These are phyloP conservation scores for Drosophila orena DNA, from an alignment of 1,140 invertebrate genomes.

Conservation along the genomic window DNA sequence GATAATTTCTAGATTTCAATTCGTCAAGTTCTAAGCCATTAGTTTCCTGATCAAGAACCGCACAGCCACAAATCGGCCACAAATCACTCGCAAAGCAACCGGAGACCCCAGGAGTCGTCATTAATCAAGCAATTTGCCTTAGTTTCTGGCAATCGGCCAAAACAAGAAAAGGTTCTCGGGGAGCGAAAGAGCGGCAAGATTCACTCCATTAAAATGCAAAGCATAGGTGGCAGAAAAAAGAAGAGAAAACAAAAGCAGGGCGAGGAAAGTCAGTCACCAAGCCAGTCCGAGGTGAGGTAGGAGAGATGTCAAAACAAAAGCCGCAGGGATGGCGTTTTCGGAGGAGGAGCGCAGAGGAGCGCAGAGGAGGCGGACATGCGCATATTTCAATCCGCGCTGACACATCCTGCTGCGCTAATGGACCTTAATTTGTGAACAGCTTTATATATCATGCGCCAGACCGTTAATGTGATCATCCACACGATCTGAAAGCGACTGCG, in stretches of 20 bases:
- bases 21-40: background rate
- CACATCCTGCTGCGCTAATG: conserved; percentile 83
- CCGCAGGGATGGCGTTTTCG: conserved; percentile 50
- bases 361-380: conserved; percentile 61
- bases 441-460: conserved; percentile 80
- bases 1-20: background rate
- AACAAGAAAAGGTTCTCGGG: conserved; percentile 48
- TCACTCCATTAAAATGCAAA: conserved; percentile 79
- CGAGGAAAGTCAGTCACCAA: conserved; percentile 26
- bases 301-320: conserved; percentile 81
- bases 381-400: conserved; percentile 81
- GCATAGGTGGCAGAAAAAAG: conserved; percentile 30
- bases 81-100: conserved; percentile 16
- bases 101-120: conserved; percentile 32
- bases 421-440: conserved; percentile 83
- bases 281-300: conserved; percentile 43
- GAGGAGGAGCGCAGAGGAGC: conserved; percentile 3
- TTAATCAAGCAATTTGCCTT: conserved; percentile 72
- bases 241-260: conserved; percentile 34
- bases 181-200: conserved; percentile 36
- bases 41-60: background rate
- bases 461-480: conserved; percentile 83
- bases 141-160: conserved; percentile 52
- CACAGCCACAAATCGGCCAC: conserved; percentile 10
- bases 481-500: conserved; percentile 54